Conservation (phyloP, 2,797 vertebrate genomes). For the Falco berigora region DNA sequence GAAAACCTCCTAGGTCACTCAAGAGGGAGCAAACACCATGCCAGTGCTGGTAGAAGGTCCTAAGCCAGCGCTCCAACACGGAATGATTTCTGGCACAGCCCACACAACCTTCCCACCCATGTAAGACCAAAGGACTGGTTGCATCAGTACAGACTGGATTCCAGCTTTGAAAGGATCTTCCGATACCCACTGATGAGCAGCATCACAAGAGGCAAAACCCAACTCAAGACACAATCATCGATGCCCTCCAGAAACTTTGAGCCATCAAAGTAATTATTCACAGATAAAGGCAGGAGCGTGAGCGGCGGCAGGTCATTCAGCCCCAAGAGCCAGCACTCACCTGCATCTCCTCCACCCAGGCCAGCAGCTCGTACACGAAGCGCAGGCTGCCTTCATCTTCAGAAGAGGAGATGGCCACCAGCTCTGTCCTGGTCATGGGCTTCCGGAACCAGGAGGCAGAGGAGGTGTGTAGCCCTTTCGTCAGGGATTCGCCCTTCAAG, state of each 20-base stretch:
- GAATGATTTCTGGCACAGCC: background rate
- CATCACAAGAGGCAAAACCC: background rate
- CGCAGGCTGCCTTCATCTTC: conserved; percentile 94
- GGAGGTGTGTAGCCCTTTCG: conserved; percentile 70
- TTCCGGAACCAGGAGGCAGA: conserved; percentile 83
- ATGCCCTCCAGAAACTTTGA: background rate
- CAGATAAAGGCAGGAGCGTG: background rate
- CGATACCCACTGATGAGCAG: background rate
- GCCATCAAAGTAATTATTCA: background rate
- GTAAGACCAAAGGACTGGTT: background rate
- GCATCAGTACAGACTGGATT: background rate
- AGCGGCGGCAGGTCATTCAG: background rate
- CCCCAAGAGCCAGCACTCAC: conserved; percentile 58
- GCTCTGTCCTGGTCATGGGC: conserved; percentile 87
- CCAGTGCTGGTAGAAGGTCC: background rate
- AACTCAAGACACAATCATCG: background rate
- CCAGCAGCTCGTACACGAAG: conserved; percentile 95
- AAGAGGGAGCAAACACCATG: background rate
- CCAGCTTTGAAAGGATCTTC: background rate
- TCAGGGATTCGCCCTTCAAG: conserved; percentile 68
- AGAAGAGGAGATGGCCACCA: conserved; percentile 91
- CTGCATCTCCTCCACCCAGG: conserved; percentile 98
- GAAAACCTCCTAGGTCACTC: background rate
- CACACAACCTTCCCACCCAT: background rate
- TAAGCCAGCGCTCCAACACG: background rate